Conservation (phyloP, 1,140 invertebrate genomes). For the Euura lappo region DNA sequence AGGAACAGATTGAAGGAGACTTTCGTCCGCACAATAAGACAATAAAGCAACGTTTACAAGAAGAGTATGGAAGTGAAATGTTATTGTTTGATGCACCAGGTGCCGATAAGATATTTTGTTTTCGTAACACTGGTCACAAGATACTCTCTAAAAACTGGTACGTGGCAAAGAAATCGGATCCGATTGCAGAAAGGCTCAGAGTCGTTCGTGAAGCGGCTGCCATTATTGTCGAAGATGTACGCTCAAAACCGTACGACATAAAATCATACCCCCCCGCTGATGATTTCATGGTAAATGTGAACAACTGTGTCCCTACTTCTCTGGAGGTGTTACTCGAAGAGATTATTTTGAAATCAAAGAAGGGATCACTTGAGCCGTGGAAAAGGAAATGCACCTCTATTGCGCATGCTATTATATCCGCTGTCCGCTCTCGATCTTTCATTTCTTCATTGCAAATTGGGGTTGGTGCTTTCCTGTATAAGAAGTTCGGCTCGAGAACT, state of each 20-base stretch:
- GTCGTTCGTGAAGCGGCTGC: slow-evolving; percentile 32
- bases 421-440: slow-evolving; percentile 28
- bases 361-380: neutral
- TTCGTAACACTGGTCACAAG: slow-evolving; percentile 30
- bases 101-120: slow-evolving; percentile 34
- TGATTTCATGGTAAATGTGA: slow-evolving; percentile 26
- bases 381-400: slow-evolving; percentile 26
- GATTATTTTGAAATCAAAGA: slow-evolving; percentile 22
- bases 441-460: slow-evolving; percentile 20
- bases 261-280: slow-evolving; percentile 29
- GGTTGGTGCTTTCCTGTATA: slow-evolving; percentile 25
- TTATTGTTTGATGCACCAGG: slow-evolving; percentile 45
- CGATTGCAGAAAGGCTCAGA: slow-evolving; percentile 27
- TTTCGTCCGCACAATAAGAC: slow-evolving; percentile 47
- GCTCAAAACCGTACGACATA: slow-evolving; percentile 25
- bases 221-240: slow-evolving; percentile 36
- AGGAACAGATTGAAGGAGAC: slow-evolving; percentile 39
- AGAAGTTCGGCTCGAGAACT: slow-evolving; percentile 33
- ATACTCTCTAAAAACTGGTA: slow-evolving; percentile 32
- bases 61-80: slow-evolving; percentile 45
- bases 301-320: slow-evolving; percentile 20
- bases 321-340: slow-evolving; percentile 16
- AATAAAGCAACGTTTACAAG: slow-evolving; percentile 44
- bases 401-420: slow-evolving; percentile 28
- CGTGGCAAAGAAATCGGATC: slow-evolving; percentile 17